These are phyloP conservation scores for Macrostomum lignano DNA, from an alignment of 1,140 invertebrate genomes.

Conservation along the genomic window DNA sequence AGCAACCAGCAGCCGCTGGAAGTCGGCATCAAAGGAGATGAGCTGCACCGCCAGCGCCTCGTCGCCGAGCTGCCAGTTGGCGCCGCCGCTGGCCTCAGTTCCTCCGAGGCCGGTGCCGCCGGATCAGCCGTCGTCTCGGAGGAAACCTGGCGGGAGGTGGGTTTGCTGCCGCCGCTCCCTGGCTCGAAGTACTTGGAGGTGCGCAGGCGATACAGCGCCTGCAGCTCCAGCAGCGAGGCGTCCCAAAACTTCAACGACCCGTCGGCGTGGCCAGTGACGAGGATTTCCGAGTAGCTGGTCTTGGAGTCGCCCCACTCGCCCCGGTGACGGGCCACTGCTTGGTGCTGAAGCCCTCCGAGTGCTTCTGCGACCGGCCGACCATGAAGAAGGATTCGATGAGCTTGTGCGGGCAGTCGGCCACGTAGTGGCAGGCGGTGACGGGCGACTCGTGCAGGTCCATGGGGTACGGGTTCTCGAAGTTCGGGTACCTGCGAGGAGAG, in stretches of 20 bases:
- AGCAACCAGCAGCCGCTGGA: slow-evolving; percentile 54
- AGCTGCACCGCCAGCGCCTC: slow-evolving; percentile 74
- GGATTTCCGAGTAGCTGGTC: slow-evolving; percentile 78
- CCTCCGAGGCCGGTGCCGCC: slow-evolving; percentile 16
- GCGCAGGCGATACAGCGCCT: slow-evolving; percentile 86
- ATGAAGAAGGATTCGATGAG: slow-evolving; percentile 72
- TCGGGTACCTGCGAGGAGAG: slow-evolving; percentile 42
- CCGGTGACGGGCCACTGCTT: slow-evolving; percentile 70
- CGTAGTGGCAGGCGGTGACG: slow-evolving; percentile 73
- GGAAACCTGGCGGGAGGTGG: slow-evolving; percentile 1
- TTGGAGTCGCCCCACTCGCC: slow-evolving; percentile 69
- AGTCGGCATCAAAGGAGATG: slow-evolving; percentile 67
- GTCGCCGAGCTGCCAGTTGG: slow-evolving; percentile 33
- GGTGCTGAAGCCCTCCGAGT: slow-evolving; percentile 59
- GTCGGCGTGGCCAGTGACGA: slow-evolving; percentile 77
- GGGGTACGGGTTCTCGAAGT: slow-evolving; percentile 91
- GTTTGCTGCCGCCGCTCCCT: background rate
- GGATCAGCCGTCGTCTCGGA: slow-evolving; percentile 15
- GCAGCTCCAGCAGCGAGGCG: slow-evolving; percentile 46
- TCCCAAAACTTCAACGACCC: slow-evolving; percentile 91
- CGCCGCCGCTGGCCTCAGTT: slow-evolving; percentile 8
- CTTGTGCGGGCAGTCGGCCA: slow-evolving; percentile 83
- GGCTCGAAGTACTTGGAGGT: slow-evolving; percentile 70
- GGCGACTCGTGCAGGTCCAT: slow-evolving; percentile 95
- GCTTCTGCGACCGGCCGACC: slow-evolving; percentile 39